Evolutionary conservation across 2,113 vertebrate genomes (phyloP).

Genomic region (Himantopus leucocephalus): DNA sequence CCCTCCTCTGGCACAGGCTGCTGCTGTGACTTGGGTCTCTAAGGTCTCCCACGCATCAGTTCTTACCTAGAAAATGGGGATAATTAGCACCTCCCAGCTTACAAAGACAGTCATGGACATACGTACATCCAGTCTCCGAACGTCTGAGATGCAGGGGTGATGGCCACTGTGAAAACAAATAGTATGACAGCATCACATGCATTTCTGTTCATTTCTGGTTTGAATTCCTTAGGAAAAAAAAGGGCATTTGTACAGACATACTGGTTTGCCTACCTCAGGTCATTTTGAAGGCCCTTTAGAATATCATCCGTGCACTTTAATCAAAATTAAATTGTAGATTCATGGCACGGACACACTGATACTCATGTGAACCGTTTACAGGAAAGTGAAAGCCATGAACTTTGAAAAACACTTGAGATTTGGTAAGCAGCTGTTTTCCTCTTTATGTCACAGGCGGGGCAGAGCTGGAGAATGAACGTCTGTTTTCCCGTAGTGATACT

Average conservation of each 20-base stretch:
- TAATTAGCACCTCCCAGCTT: background rate
- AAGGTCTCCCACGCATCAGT: background rate
- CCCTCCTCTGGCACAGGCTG: background rate
- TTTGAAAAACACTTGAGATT: background rate
- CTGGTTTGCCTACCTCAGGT: background rate
- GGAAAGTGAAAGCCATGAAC: background rate
- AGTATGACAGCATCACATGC: background rate
- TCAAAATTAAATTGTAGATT: background rate
- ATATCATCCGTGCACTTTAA: background rate
- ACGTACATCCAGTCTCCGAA: too few species aligned
- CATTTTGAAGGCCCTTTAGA: background rate
- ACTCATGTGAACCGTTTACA: background rate
- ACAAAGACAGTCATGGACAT: background rate
- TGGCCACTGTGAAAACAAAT: background rate
- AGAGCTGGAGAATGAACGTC: fast-evolving
- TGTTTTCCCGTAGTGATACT: background rate
- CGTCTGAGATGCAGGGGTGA: background rate
- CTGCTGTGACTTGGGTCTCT: background rate
- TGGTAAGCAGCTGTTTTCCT: background rate
- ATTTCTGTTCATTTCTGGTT: background rate
- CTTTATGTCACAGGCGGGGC: background rate
- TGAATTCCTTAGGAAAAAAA: background rate
- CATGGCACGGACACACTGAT: background rate
- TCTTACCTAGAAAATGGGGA: background rate
- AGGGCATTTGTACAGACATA: background rate